Base-by-base conservation (phyloP, 1,140 invertebrate genomes). In the Procambarus virginalis region DNA sequence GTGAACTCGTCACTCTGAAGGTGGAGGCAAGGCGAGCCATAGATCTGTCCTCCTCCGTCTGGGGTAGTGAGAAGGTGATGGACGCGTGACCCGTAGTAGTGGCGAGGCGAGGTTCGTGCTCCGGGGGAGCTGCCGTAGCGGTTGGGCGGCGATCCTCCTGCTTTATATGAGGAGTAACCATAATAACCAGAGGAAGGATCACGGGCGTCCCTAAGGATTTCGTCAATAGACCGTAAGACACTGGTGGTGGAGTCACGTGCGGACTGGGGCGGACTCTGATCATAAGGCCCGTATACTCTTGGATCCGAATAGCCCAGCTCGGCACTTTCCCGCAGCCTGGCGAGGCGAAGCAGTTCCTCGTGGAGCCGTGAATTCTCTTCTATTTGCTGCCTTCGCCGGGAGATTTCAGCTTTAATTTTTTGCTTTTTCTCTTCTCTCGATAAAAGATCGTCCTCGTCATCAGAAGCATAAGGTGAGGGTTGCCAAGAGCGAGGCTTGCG, bases 401-500 rank as follows among this genome's bases (percentile, higher is more conserved):
- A 95, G 86, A 96, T 96, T 93, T 96, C 96, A 14, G 95, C 95
- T 93, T 96, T 96, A 76, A 96, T 95, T 91, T 95, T 94, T 17
- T 95, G 94, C 91, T 95, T 95, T 92, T 95, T 96, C 92, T 96
- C 95, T 92, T 96, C 95, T 3, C 95, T 90, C 34, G 92, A 94
- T 48, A 94, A 90, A 78, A 94, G 92, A 80, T 95, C 94, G 79
- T 94, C 93, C 75, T 94, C 94, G 88, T 94, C 94, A 91, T 95
- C 95, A 80, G 94, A 94, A 45, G 94, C 94, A 90, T 95, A 95
- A 6, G 95, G 95, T 1, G 95, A 95, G 3, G 95, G 95, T 91
- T 95, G 95, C 95, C 95, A 95, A 10, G 95, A 95, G 34, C 95
- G 94, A 2, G 95, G 94, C 86, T 95, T 95, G 17, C 94, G 92